phyloP scores from a whole-genome alignment of 2,797 vertebrate genomes.

The Balearica regulorum region DNA sequence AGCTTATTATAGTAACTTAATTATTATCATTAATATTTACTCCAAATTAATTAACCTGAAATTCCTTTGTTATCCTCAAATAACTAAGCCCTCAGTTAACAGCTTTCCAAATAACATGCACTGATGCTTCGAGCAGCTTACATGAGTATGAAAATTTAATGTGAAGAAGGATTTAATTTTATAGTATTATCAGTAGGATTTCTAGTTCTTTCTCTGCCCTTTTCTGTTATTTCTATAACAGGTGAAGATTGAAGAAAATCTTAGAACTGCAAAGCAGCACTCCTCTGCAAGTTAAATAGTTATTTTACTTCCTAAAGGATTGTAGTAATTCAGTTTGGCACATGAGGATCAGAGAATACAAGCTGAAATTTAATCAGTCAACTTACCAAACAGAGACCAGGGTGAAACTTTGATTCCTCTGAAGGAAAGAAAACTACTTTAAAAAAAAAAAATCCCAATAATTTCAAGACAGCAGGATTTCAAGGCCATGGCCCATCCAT shows the following conservation, averaged over 20 bases:
- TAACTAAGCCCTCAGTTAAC: background rate
- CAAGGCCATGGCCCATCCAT: background rate
- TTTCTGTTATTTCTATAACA: background rate
- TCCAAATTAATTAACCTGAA: background rate
- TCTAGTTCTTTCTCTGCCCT: background rate
- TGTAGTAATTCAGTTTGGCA: background rate
- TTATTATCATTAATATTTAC: background rate
- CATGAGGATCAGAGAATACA: background rate
- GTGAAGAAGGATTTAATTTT: background rate
- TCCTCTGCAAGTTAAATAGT: background rate
- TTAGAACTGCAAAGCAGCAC: background rate
- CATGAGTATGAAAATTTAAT: background rate
- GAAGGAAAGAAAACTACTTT: background rate
- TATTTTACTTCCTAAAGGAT: background rate
- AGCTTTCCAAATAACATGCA: background rate
- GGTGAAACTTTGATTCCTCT: background rate
- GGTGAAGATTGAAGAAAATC: background rate
- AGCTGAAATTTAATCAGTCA: background rate
- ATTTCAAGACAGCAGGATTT: background rate
- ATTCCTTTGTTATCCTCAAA: background rate
- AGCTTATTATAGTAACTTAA: background rate
- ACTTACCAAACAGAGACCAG: background rate
- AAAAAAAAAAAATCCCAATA: background rate
- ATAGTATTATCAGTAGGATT: background rate
- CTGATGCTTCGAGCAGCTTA: background rate